These are phyloP conservation scores for Otus scops DNA, from an alignment of 2,797 vertebrate genomes.

Conservation along the genomic window DNA sequence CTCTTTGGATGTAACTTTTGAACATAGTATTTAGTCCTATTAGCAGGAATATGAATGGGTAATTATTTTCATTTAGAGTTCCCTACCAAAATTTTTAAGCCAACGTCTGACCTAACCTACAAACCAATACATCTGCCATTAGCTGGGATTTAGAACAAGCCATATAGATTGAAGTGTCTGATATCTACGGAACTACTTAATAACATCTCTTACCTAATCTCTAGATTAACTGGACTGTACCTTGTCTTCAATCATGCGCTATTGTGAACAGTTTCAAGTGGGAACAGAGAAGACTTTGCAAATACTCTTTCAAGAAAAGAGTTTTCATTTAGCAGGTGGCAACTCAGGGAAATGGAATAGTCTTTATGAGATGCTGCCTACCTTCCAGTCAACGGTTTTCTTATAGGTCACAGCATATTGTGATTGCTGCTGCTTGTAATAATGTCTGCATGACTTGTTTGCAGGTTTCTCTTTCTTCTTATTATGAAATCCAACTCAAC, in stretches of 20 bases:
- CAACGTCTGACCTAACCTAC: not conserved
- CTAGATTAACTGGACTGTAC: no score
- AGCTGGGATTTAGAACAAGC: not conserved
- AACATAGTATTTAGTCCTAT: not conserved
- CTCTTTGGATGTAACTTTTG: not conserved
- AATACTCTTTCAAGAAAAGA: not conserved
- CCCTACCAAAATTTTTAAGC: not conserved
- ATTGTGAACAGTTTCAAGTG: accelerated
- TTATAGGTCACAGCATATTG: not conserved
- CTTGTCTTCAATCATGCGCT: not conserved
- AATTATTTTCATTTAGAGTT: not conserved
- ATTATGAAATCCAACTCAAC: not conserved
- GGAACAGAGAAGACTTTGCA: not conserved
- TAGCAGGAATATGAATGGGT: not conserved
- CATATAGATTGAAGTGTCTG: not conserved
- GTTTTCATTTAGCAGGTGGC: not conserved
- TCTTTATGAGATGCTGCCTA: not conserved
- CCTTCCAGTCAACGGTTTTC: not conserved
- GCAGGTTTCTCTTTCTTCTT: not conserved
- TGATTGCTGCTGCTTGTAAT: not conserved
- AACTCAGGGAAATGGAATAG: not conserved
- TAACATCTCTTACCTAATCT: no score
- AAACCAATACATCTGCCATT: not conserved
- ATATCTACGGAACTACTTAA: not conserved
- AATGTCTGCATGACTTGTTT: accelerated